These are phyloP conservation scores for Rhincodon typus DNA, from an alignment of 2,797 vertebrate species.

Conservation along the genomic window DNA sequence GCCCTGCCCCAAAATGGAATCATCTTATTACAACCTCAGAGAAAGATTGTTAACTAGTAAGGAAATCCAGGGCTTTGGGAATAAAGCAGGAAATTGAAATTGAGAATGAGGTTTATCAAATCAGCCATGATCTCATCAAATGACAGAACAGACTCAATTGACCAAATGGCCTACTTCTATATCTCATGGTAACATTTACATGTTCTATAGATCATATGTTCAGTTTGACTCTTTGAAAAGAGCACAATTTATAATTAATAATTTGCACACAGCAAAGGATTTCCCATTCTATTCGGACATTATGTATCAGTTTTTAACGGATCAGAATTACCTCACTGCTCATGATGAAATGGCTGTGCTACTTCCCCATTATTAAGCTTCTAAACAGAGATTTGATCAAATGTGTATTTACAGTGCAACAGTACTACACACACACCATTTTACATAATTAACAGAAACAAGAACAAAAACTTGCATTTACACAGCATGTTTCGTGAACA, in stretches of 20 bases:
- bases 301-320: not conserved
- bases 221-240: constrained; percentile 55
- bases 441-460: not conserved
- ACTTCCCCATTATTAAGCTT: not conserved
- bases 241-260: constrained; percentile 45
- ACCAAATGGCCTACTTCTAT: too few relatives aligned
- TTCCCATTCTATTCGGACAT: not conserved
- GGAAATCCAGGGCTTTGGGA: too few relatives aligned
- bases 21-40: not conserved
- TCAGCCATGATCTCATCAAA: too few relatives aligned
- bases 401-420: not conserved
- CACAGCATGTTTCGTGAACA: not conserved
- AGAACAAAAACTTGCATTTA: not conserved
- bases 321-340: not conserved
- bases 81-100: too few relatives aligned
- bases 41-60: too few relatives aligned
- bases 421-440: not conserved
- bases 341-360: not conserved
- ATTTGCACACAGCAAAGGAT: not conserved
- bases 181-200: constrained; percentile 25
- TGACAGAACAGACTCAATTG: too few relatives aligned
- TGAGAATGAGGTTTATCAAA: too few relatives aligned
- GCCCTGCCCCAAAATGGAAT: not conserved
- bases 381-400: not conserved
- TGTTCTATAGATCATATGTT: constrained; percentile 44